phyloP scores from a whole-genome alignment of 2,113 vertebrate species.

The Nannospalax galili region DNA sequence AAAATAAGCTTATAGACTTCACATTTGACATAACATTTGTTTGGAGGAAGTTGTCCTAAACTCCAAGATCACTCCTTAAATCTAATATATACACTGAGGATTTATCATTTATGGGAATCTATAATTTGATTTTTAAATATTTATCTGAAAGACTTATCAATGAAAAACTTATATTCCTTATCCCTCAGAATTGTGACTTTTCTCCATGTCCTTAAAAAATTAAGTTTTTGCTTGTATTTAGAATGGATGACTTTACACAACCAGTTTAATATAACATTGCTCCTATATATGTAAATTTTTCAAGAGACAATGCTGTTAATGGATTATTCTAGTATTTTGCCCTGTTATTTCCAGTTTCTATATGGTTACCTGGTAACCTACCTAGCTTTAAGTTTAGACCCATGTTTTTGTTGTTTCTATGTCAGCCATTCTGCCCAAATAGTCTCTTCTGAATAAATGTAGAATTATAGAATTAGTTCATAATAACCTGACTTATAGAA shows the following conservation, averaged over 20 bases:
- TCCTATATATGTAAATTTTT: not conserved
- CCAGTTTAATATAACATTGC: not conserved
- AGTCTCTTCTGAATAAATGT: not conserved
- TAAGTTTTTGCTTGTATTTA: not conserved
- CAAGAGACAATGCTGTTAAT: not conserved
- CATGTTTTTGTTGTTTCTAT: constrained; percentile 51
- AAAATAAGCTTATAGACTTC: not conserved
- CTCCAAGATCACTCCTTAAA: not conserved
- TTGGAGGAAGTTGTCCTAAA: not conserved
- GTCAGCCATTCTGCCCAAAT: constrained; percentile 23
- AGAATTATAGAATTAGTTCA: not conserved
- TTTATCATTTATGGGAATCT: not conserved
- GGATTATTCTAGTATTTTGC: not conserved
- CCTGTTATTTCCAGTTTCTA: constrained; percentile 7
- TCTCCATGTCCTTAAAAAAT: not conserved
- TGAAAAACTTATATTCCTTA: constrained; percentile 11
- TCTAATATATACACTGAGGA: not conserved
- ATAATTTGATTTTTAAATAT: not conserved
- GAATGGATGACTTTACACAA: not conserved
- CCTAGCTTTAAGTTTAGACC: not conserved
- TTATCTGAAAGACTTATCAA: not conserved
- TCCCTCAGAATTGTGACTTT: not conserved
- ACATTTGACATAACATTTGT: not conserved
- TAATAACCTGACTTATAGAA: not conserved
- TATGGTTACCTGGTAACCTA: constrained; percentile 30